These are phyloP conservation scores for Acanthacorydalis orientalis DNA, from an alignment of 2,888 invertebrate species.

Conservation along the genomic window DNA sequence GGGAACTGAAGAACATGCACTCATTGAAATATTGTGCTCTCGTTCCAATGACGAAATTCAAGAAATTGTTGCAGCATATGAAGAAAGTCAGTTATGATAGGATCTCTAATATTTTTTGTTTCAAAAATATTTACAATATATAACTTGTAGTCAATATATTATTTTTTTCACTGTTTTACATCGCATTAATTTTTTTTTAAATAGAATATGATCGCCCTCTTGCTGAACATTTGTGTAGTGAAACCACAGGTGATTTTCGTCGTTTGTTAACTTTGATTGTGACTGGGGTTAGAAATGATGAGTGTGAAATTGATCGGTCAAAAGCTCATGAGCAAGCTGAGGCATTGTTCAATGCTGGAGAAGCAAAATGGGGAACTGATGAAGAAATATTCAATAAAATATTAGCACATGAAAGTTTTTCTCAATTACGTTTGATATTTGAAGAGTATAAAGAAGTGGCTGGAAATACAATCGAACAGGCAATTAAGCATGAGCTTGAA, in stretches of 20 bases:
- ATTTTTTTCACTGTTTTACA: neutral
- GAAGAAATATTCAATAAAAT: constrained; percentile 56
- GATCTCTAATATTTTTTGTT: neutral
- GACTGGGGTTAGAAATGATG: constrained; percentile 48
- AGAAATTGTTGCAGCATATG: constrained; percentile 42
- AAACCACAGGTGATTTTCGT: constrained; percentile 64
- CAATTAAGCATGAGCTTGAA: constrained; percentile 45
- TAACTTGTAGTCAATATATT: neutral
- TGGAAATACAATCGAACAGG: constrained; percentile 56
- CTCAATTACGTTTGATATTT: constrained; percentile 48
- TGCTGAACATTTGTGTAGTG: constrained; percentile 57
- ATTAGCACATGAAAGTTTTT: constrained; percentile 56
- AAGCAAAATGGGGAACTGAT: constrained; percentile 54
- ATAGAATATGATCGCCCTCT: constrained; percentile 49
- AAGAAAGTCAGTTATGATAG: constrained; percentile 29
- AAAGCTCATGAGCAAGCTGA: constrained; percentile 58
- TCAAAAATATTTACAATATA: neutral
- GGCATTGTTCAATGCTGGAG: constrained; percentile 50
- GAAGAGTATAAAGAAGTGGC: constrained; percentile 57
- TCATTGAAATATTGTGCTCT: constrained; percentile 61
- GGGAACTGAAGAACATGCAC: constrained; percentile 55
- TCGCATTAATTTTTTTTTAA: constrained; percentile 7
- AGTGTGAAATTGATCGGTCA: constrained; percentile 38
- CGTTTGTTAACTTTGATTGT: constrained; percentile 56
- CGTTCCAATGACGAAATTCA: constrained; percentile 48